Evolutionary conservation across 2,797 vertebrate species (phyloP).

Genomic region (Craterocephalus amniculus): DNA sequence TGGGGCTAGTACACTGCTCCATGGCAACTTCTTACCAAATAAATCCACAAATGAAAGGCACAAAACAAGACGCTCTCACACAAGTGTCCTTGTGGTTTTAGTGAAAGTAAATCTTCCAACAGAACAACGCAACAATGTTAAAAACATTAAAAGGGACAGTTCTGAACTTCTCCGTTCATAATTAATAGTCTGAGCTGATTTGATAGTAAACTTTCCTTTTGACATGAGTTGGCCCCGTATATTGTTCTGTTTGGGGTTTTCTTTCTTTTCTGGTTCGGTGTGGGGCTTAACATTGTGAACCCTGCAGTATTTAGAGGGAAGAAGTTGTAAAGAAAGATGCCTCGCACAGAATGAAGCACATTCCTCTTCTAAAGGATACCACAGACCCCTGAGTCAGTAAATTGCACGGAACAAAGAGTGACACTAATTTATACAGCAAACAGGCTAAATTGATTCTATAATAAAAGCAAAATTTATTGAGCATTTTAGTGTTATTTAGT

Average conservation of each 20-base stretch:
- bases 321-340: slow-evolving; percentile 30
- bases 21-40: slow-evolving; percentile 56
- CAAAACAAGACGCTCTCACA: slow-evolving; percentile 36
- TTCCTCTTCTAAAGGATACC: slow-evolving; percentile 49
- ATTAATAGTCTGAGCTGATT: slow-evolving; percentile 18
- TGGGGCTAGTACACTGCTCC: slow-evolving; percentile 26
- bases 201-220: slow-evolving; percentile 26
- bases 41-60: slow-evolving; percentile 49
- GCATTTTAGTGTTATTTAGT: slow-evolving; percentile 33
- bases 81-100: slow-evolving; percentile 29
- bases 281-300: slow-evolving; percentile 33
- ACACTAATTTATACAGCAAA: slow-evolving; percentile 30
- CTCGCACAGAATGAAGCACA: slow-evolving; percentile 23
- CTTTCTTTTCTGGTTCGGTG: slow-evolving; percentile 7
- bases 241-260: neutral
- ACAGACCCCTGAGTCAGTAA: slow-evolving; percentile 30
- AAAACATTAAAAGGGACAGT: slow-evolving; percentile 27
- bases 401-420: slow-evolving; percentile 29
- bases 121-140: slow-evolving; percentile 18
- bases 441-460: slow-evolving; percentile 16
- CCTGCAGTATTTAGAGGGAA: slow-evolving; percentile 32
- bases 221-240: neutral
- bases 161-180: slow-evolving; percentile 7
- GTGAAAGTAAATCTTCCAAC: slow-evolving; percentile 8
- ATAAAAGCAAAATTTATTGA: slow-evolving; percentile 48